phyloP scores from a whole-genome alignment of 2,113 vertebrate genomes.

The Macquaria ambigua region DNA sequence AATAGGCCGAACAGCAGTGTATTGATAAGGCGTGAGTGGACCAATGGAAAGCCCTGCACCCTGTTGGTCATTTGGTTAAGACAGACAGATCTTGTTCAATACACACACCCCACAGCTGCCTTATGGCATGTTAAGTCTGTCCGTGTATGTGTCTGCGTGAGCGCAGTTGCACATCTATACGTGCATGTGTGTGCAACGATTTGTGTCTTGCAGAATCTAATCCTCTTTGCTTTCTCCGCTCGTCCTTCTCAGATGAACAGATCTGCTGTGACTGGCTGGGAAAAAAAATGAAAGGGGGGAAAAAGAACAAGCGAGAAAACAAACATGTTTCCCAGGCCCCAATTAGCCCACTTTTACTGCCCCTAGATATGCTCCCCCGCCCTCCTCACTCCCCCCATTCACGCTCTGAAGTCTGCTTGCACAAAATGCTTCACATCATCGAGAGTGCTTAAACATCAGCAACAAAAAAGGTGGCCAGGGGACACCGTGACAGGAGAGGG shows the following conservation, averaged over 20 bases:
- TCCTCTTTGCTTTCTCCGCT: conserved; percentile 78
- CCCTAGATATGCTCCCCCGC: conserved; percentile 68
- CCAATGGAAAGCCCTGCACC: conserved; percentile 62
- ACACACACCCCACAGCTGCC: conserved; percentile 53
- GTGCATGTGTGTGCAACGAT: conserved; percentile 53
- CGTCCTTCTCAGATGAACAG: conserved; percentile 67
- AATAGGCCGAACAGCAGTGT: conserved; percentile 68
- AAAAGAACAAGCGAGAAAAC: conserved; percentile 70
- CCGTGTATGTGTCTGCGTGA: conserved; percentile 13
- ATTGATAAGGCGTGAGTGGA: conserved; percentile 72
- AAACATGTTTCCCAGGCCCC: conserved; percentile 82
- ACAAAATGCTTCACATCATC: conserved; percentile 62
- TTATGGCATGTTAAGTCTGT: conserved; percentile 57
- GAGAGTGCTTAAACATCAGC: conserved; percentile 56
- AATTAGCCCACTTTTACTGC: conserved; percentile 82
- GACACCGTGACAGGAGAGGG: conserved; percentile 16
- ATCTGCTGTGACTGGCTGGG: conserved; percentile 78
- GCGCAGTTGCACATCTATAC: conserved; percentile 23
- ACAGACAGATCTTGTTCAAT: conserved; percentile 77
- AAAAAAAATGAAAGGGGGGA: conserved; percentile 52
- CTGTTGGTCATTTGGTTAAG: conserved; percentile 77
- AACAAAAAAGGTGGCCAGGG: conserved; percentile 34
- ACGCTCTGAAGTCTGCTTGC: conserved; percentile 69
- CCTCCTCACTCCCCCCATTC: conserved; percentile 26
- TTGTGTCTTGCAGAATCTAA: conserved; percentile 77